Evolutionary conservation across 2,888 invertebrate genomes (phyloP).

Genomic region (Priocnemis perturbator): DNA sequence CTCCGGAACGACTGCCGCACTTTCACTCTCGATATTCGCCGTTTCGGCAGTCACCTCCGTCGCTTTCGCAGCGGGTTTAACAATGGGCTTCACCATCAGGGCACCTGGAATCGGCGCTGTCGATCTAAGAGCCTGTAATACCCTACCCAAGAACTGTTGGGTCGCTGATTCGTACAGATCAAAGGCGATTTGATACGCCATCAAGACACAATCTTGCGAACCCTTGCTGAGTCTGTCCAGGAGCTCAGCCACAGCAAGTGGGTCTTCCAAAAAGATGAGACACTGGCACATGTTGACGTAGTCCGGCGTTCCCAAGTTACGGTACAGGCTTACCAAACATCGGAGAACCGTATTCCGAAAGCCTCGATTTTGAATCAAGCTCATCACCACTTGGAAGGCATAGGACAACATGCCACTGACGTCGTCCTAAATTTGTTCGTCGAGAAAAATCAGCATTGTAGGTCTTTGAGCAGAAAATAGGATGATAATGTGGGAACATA

Average conservation of each 20-base stretch:
- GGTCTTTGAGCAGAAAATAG: not conserved
- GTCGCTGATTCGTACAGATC: constrained; percentile 99
- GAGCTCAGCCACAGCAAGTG: constrained; percentile 93
- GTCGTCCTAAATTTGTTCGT: constrained; percentile 81
- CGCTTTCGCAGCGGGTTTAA: constrained; percentile 77
- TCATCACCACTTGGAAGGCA: constrained; percentile 97
- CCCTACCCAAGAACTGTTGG: constrained; percentile 95
- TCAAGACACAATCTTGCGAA: constrained; percentile 86
- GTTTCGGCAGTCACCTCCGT: constrained; percentile 70
- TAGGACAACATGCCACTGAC: constrained; percentile 93
- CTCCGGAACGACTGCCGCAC: constrained; percentile 76
- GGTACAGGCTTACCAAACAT: constrained; percentile 92
- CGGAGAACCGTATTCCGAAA: constrained; percentile 94
- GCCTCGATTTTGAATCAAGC: constrained; percentile 94
- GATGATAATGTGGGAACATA: constrained; percentile 53
- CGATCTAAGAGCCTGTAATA: constrained; percentile 87
- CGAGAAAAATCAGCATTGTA: not conserved
- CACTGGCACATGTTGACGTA: constrained; percentile 99
- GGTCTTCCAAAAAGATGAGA: constrained; percentile 96
- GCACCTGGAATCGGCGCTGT: constrained; percentile 90
- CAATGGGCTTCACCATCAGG: constrained; percentile 82
- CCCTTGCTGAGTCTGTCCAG: constrained; percentile 92
- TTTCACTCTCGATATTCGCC: constrained; percentile 75
- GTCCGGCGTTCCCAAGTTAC: constrained; percentile 92
- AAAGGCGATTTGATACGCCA: constrained; percentile 99